These are phyloP conservation scores for Tringa solitaria DNA, from an alignment of 2,113 vertebrate species.

Conservation along the genomic window DNA sequence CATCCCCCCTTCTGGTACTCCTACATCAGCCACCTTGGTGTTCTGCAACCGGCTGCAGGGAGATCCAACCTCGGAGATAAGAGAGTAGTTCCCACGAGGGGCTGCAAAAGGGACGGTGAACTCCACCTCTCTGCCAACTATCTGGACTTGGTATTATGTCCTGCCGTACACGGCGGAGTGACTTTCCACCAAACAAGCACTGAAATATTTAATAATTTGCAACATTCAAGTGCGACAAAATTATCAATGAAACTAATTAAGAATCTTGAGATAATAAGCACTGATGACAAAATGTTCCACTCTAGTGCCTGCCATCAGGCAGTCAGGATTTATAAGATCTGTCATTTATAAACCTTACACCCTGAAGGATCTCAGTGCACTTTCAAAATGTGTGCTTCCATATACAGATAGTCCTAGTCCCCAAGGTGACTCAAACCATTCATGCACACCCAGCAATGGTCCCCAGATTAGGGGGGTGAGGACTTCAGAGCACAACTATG, in stretches of 20 bases:
- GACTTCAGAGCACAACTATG: neutral
- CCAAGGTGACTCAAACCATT: neutral
- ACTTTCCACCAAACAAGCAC: conserved; percentile 4
- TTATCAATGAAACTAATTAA: conserved; percentile 69
- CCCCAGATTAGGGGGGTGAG: neutral
- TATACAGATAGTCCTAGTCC: neutral
- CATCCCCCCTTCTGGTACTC: neutral
- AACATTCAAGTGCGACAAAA: conserved; percentile 58
- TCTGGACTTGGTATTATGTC: neutral
- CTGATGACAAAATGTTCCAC: conserved; percentile 60
- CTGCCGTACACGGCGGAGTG: neutral
- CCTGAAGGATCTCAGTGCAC: neutral
- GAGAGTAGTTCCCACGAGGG: neutral
- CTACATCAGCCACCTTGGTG: neutral
- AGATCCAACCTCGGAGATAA: neutral
- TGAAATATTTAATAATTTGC: conserved; percentile 57
- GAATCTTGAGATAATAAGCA: conserved; percentile 62
- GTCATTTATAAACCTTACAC: conserved; percentile 8
- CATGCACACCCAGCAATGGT: neutral
- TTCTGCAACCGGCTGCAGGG: neutral
- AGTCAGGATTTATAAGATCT: conserved; percentile 41
- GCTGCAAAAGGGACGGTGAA: neutral
- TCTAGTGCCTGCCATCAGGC: conserved; percentile 44
- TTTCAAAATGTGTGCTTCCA: neutral
- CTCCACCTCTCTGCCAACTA: neutral